Evolutionary conservation across 2,797 vertebrate species (phyloP).

Genomic region (Vespertilio murinus): DNA sequence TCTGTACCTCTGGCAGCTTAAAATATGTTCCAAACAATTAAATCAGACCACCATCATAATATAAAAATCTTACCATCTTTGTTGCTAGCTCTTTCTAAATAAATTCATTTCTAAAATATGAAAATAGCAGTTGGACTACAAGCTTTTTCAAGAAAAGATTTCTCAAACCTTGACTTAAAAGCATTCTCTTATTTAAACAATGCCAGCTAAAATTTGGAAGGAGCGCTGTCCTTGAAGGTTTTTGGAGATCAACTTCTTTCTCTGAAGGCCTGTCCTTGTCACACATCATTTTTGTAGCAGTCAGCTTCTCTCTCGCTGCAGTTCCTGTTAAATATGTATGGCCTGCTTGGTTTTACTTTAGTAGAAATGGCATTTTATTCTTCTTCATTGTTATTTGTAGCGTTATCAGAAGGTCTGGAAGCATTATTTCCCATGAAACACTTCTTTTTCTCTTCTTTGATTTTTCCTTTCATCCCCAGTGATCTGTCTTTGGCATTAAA

Average conservation of each 20-base stretch:
- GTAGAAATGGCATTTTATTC: constrained; percentile 48
- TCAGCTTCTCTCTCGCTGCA: constrained; percentile 49
- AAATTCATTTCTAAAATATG: constrained; percentile 50
- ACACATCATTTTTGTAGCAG: constrained; percentile 52
- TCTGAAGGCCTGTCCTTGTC: constrained; percentile 52
- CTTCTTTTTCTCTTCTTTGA: constrained; percentile 35
- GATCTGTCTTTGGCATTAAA: constrained; percentile 8
- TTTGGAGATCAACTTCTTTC: constrained; percentile 43
- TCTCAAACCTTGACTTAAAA: constrained; percentile 38
- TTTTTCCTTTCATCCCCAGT: constrained; percentile 36
- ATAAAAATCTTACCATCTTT: constrained; percentile 6
- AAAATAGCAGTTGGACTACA: constrained; percentile 35
- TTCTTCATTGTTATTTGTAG: constrained; percentile 60
- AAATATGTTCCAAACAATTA: constrained; percentile 21
- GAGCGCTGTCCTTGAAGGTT: constrained; percentile 46
- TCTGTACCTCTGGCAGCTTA: not conserved
- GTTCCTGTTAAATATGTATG: constrained; percentile 62
- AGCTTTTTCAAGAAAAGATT: not conserved
- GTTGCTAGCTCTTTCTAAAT: constrained; percentile 42
- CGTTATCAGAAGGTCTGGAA: constrained; percentile 36
- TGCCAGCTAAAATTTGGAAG: constrained; percentile 19
- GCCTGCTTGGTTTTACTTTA: constrained; percentile 62
- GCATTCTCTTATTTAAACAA: not conserved
- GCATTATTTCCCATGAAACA: not conserved
- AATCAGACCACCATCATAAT: constrained; percentile 15